These are phyloP conservation scores for Bradypodion pumilum DNA, from an alignment of 2,797 vertebrate genomes.

Conservation along the genomic window DNA sequence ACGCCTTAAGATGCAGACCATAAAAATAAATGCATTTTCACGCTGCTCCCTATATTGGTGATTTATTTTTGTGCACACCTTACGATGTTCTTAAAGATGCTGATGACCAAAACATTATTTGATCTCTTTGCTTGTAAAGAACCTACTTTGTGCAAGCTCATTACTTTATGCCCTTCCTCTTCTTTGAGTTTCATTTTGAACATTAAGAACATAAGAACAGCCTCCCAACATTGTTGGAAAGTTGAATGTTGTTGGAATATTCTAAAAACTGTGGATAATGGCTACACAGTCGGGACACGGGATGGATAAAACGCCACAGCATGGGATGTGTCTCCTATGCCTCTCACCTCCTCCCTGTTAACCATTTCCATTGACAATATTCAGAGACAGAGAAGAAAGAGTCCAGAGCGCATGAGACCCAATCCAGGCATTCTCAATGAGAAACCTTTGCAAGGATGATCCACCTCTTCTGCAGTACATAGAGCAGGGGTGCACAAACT, in stretches of 20 bases:
- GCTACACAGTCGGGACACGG: too few species aligned
- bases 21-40: slow-evolving; percentile 1
- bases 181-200: neutral
- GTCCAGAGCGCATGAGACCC: neutral
- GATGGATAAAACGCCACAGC: too few species aligned
- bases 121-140: neutral
- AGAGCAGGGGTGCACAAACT: too few species aligned
- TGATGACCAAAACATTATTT: neutral
- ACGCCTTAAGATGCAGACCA: neutral
- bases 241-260: neutral
- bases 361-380: neutral
- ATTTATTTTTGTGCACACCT: neutral
- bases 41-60: neutral
- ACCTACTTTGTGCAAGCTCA: neutral
- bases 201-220: too few species aligned
- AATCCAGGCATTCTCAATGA: neutral
- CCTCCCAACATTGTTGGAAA: neutral
- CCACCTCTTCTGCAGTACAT: too few species aligned
- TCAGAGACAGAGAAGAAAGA: neutral
- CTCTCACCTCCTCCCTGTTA: neutral
- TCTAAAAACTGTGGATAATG: neutral
- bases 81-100: neutral
- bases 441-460: too few species aligned
- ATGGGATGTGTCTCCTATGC: too few species aligned
- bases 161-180: neutral